Evolutionary conservation across 2,797 vertebrate species (phyloP).

Genomic region (Liparis tanakae): DNA sequence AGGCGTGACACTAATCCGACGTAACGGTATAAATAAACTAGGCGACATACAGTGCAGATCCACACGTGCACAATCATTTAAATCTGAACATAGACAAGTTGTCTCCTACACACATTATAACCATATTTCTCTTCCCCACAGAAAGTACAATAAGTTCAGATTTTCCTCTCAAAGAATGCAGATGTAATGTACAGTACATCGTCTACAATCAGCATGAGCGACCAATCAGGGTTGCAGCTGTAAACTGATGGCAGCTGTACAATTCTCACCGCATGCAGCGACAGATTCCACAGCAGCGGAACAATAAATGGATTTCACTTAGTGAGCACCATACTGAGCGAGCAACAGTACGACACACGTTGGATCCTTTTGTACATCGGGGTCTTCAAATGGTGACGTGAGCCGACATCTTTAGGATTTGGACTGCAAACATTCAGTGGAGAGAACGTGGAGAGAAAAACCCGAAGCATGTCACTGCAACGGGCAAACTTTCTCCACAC

Average conservation of each 20-base stretch:
- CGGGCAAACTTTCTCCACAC: not conserved
- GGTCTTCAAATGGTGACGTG: slow-evolving; percentile 2
- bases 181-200: slow-evolving; percentile 23
- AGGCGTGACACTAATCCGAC: not conserved
- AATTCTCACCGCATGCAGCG: slow-evolving; percentile 29
- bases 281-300: slow-evolving; percentile 34
- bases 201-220: slow-evolving; percentile 9
- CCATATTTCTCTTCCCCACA: not conserved
- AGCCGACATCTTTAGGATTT: not conserved
- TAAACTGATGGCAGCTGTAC: slow-evolving; percentile 42
- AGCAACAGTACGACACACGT: slow-evolving; percentile 13
- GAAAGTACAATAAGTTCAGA: slow-evolving; percentile 2
- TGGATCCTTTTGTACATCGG: not conserved
- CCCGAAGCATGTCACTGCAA: not conserved
- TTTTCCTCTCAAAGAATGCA: not conserved
- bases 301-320: slow-evolving; percentile 30
- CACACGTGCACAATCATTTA: not conserved
- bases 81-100: not conserved
- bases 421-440: not conserved
- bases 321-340: slow-evolving; percentile 5
- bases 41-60: not conserved
- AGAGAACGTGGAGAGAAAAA: not conserved
- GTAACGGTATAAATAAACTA: not conserved
- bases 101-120: not conserved
- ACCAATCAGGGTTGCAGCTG: slow-evolving; percentile 39